Conservation (phyloP, 2,797 vertebrate genomes). For the Microctenopoma steveboyesi region DNA sequence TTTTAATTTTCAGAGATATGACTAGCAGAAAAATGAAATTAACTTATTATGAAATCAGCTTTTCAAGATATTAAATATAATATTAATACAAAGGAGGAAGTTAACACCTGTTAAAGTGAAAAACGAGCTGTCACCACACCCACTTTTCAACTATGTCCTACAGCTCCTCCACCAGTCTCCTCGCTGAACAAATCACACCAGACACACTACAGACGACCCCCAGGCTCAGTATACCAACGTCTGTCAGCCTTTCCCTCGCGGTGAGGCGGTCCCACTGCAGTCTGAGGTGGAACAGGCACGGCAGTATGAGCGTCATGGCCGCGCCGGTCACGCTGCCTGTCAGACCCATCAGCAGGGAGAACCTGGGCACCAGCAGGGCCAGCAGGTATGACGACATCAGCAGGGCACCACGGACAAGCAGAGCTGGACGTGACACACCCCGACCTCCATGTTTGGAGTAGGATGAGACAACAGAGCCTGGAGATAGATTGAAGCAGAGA, state of each 20-base stretch:
- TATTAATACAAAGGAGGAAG: too few relatives aligned
- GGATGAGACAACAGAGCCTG: slow-evolving; percentile 37
- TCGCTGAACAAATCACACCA: slow-evolving; percentile 83
- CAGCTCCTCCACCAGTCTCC: slow-evolving; percentile 74
- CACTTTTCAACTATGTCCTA: slow-evolving; percentile 19
- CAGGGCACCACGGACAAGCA: slow-evolving; percentile 79
- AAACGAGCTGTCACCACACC: too few relatives aligned
- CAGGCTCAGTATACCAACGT: slow-evolving; percentile 80
- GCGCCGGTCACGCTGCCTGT: slow-evolving; percentile 85
- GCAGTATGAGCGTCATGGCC: slow-evolving; percentile 86
- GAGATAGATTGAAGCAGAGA: slow-evolving; percentile 9
- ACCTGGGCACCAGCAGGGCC: slow-evolving; percentile 82
- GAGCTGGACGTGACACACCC: slow-evolving; percentile 44
- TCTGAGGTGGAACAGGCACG: slow-evolving; percentile 85
- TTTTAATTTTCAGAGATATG: too few relatives aligned
- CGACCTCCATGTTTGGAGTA: slow-evolving; percentile 32
- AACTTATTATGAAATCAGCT: too few relatives aligned
- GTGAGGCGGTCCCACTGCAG: slow-evolving; percentile 81
- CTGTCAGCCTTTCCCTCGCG: slow-evolving; percentile 73
- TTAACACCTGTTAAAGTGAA: too few relatives aligned
- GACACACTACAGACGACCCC: slow-evolving; percentile 83
- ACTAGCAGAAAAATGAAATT: too few relatives aligned
- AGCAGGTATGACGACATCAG: slow-evolving; percentile 84
- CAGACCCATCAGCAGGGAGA: slow-evolving; percentile 86
- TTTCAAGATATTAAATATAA: too few relatives aligned